Base-by-base conservation (phyloP, 2,113 vertebrate genomes). In the Notarius quadriscutis region DNA sequence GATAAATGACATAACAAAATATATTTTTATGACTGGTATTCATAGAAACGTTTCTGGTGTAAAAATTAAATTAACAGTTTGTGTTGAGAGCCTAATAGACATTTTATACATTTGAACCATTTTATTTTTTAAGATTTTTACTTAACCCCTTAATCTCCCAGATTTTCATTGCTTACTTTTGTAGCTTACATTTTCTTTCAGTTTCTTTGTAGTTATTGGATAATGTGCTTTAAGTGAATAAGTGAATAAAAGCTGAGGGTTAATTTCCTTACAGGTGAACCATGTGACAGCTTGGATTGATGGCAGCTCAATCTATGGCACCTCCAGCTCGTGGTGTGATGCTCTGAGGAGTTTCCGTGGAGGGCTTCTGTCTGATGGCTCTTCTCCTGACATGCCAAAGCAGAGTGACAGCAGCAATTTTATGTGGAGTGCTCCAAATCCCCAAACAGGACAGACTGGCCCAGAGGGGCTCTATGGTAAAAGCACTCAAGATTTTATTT, bases 251-350 rank as follows among this genome's bases (percentile, higher is more conserved):
- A 81, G 2, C 30, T 11, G 30, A 25, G 4, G 17, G 48, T 41
- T 58, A 11, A 22, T 81, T 81, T 83, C 5, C 63, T 88, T 67
- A 65, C 91, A 99, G 98, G 91, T 95, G 71, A 99, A 99, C 20
- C 90, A 92, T n/a, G 96, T 97, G 92, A 98, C 97, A 0, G 94
- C 97, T 4, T 99, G 98, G 98, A 95, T 99, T 60, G 98, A 99
- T 6, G 98, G 98, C 84, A 99, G 98, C 93, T 97, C 98, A 91
- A 98, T 99, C 89, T 99, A 99, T 0, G 98, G 98, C n/a, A 94
- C 96, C 0, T 97, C 96, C 0, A 94, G 96, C 55, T 97, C 97
- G 50, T 97, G 97, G 97, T 97, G 95, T 0, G 98, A 99, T 86
- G 95, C 96, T 30, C 93, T 97, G 91, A 95, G 98, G 83, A 96